These are phyloP conservation scores for Agrilus mali DNA, from an alignment of 2,888 invertebrate species.

Conservation along the genomic window DNA sequence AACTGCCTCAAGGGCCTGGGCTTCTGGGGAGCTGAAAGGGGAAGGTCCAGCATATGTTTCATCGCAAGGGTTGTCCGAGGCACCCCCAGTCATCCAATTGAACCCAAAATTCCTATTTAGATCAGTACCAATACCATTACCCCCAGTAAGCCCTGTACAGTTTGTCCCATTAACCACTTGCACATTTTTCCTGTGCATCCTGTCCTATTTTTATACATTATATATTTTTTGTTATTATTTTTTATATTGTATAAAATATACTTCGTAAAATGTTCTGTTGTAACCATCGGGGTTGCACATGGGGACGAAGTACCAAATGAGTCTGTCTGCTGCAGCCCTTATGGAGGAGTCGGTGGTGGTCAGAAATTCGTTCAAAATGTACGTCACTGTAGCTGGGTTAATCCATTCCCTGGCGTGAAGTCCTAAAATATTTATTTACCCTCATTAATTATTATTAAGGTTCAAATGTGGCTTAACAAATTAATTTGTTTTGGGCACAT, in stretches of 20 bases:
- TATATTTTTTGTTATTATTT: no score
- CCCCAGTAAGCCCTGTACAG: no score
- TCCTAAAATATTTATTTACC: no score
- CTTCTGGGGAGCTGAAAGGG: constrained; percentile 58
- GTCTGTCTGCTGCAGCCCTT: constrained; percentile 45
- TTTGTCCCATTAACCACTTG: constrained; percentile 28
- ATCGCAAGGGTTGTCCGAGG: constrained; percentile 40
- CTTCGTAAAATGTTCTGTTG: constrained; percentile 46
- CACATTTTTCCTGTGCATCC: constrained; percentile 59
- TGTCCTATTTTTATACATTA: constrained; percentile 42
- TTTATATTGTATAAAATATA: constrained; percentile 33
- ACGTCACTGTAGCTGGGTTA: constrained; percentile 24
- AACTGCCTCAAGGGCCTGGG: constrained; percentile 37
- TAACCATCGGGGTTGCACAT: constrained; percentile 65
- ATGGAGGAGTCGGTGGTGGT: constrained; percentile 43
- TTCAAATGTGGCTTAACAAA: no score
- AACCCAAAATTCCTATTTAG: constrained; percentile 67
- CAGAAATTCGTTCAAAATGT: constrained; percentile 56
- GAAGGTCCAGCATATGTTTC: constrained; percentile 48
- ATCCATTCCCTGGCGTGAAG: constrained; percentile 17
- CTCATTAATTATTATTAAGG: no score
- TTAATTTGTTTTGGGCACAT: no score
- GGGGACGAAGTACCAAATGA: constrained; percentile 66
- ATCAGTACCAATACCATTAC: constrained; percentile 48
- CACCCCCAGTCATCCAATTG: constrained; percentile 49